Conservation (phyloP, 30 jellyfish, hydroid and myxozoan genomes). For the Morbakka virulenta region DNA sequence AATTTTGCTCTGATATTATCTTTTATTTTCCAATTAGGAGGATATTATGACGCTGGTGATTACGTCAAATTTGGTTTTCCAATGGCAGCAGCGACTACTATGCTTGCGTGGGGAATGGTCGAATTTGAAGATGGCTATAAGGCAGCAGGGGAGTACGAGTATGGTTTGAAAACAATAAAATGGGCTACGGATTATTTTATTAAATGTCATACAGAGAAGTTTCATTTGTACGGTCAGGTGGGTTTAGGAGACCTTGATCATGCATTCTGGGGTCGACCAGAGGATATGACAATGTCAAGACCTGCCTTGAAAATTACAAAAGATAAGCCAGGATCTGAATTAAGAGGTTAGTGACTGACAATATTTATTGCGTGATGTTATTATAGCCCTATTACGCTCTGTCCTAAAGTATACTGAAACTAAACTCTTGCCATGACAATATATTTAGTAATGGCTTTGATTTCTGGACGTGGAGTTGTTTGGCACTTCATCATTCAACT, state of each 20-base stretch:
- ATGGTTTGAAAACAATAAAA: slow-evolving; percentile 61
- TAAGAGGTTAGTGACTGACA: neutral
- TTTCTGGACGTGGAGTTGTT: no score
- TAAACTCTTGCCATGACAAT: no score
- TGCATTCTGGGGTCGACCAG: slow-evolving; percentile 78
- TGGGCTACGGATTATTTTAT: slow-evolving; percentile 86
- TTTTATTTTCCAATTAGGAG: slow-evolving; percentile 8
- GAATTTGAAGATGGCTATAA: slow-evolving; percentile 58
- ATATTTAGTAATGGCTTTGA: no score
- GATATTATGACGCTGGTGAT: slow-evolving; percentile 90
- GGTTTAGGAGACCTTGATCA: slow-evolving; percentile 73
- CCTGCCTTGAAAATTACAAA: slow-evolving; percentile 32
- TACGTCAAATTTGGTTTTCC: slow-evolving; percentile 75
- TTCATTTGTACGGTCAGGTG: slow-evolving; percentile 65
- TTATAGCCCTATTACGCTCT: no score
- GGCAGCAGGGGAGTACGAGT: slow-evolving; percentile 52
- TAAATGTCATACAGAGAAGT: slow-evolving; percentile 71
- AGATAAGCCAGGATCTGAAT: slow-evolving; percentile 51
- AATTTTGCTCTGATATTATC: neutral
- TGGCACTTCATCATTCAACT: no score
- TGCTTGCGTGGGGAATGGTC: slow-evolving; percentile 78
- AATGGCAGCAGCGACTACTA: slow-evolving; percentile 63
- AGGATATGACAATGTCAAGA: slow-evolving; percentile 42
- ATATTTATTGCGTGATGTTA: no score
- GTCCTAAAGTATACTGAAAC: no score